A percentile compares a stretch with the other conserved stretches of the same genome.
These are phyloP conservation scores for Camponotus vicinus DNA, from an alignment of 1,140 invertebrate species.

Conservation along the genomic window DNA sequence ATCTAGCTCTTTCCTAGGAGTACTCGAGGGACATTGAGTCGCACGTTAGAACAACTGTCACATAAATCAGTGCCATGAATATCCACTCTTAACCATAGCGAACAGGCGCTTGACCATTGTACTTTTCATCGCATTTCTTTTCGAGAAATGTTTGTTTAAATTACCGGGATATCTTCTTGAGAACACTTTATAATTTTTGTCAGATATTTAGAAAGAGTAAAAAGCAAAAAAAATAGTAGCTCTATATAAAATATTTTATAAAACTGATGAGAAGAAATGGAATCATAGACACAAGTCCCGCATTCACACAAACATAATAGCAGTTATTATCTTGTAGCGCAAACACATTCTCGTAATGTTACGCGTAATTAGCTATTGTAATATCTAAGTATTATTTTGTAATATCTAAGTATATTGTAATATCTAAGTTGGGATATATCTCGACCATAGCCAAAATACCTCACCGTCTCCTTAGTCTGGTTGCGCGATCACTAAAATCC, in stretches of 20 bases:
- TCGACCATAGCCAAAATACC: conserved; percentile 50
- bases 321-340: background rate
- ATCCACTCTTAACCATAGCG: conserved; percentile 27
- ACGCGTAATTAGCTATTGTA: conserved; percentile 24
- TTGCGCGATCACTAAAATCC: conserved; percentile 71
- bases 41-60: conserved; percentile 58
- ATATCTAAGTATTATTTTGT: conserved; percentile 3
- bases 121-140: background rate
- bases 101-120: conserved; percentile 10
- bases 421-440: conserved; percentile 33
- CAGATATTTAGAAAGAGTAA: background rate
- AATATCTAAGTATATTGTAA: conserved; percentile 27
- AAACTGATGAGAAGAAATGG: background rate
- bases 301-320: background rate
- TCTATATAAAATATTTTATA: background rate
- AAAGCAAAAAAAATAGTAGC: background rate
- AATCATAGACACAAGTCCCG: background rate
- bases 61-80: conserved; percentile 63
- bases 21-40: conserved; percentile 56
- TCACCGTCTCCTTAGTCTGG: conserved; percentile 61
- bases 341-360: background rate
- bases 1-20: conserved; percentile 33
- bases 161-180: conserved; percentile 4
- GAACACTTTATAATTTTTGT: background rate
- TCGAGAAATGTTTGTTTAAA: conserved; percentile 11